phyloP scores from a whole-genome alignment of 2,797 vertebrate species.

The Diplodus sargus region DNA sequence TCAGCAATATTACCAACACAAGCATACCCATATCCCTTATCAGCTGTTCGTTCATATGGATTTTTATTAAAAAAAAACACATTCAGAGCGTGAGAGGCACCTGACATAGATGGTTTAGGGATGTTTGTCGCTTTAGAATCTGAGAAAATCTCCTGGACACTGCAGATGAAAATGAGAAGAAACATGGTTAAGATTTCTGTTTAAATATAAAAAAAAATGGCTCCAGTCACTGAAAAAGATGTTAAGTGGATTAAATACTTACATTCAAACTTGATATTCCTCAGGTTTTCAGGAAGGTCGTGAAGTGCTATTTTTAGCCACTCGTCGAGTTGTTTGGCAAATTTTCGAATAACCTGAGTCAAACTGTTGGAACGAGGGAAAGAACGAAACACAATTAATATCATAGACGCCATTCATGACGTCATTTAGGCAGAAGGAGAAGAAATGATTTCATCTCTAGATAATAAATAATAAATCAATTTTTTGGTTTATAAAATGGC shows the following conservation, averaged over 20 bases:
- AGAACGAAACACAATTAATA: conserved; percentile 6
- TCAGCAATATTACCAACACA: conserved; percentile 62
- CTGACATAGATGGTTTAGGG: conserved; percentile 99
- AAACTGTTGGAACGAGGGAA: conserved; percentile 83
- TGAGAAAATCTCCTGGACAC: conserved; percentile 99
- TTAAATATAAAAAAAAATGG: neutral
- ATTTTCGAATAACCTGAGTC: conserved; percentile 99
- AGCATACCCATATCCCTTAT: conserved; percentile 65
- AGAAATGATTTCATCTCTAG: neutral
- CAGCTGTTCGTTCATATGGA: conserved; percentile 67
- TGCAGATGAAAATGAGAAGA: conserved; percentile 71
- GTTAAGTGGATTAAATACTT: conserved; percentile 67
- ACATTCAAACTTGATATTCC: conserved; percentile 99
- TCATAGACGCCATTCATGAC: neutral
- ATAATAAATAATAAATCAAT: neutral
- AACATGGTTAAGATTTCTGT: neutral
- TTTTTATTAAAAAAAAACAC: conserved; percentile 66
- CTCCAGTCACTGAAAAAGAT: no score
- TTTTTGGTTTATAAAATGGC: neutral
- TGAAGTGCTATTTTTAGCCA: conserved; percentile 99
- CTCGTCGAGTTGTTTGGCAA: conserved; percentile 99
- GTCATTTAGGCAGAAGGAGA: neutral
- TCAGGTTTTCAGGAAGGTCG: conserved; percentile 96
- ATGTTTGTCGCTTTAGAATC: conserved; percentile 97
- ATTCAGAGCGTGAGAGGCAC: conserved; percentile 78